phyloP scores from a whole-genome alignment of 1,140 invertebrate genomes.

The Drosophila prosaltans region DNA sequence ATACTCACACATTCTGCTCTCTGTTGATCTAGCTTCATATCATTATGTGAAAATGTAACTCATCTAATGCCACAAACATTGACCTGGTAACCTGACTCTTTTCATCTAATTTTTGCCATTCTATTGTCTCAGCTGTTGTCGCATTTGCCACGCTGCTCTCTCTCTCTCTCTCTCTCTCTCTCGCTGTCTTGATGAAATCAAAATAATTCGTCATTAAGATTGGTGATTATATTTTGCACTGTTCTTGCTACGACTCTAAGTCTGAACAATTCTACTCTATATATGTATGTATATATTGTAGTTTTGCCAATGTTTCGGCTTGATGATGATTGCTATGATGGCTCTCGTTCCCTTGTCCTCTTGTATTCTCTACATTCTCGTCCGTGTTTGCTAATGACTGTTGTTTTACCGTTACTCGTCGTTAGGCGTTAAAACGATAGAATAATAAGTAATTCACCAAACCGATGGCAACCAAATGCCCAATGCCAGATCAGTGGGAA shows the following conservation, averaged over 20 bases:
- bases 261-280: no score
- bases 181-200: not conserved
- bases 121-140: slow-evolving; percentile 10
- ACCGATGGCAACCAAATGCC: not conserved
- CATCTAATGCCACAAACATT: slow-evolving; percentile 5
- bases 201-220: slow-evolving; percentile 70
- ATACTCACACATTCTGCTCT: no score
- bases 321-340: slow-evolving; percentile 66
- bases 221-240: slow-evolving; percentile 54
- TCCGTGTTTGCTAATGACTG: slow-evolving; percentile 50
- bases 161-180: not conserved
- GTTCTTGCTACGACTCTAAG: not conserved
- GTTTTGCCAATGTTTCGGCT: slow-evolving; percentile 55
- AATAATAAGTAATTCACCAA: slow-evolving; percentile 57
- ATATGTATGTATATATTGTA: not conserved
- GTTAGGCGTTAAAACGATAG: slow-evolving; percentile 72
- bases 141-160: not conserved
- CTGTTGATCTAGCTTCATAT: not conserved
- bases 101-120: slow-evolving; percentile 10
- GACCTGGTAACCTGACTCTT: slow-evolving; percentile 8
- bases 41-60: slow-evolving; percentile 1
- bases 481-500: slow-evolving; percentile 12
- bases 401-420: slow-evolving; percentile 59
- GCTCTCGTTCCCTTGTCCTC: slow-evolving; percentile 11
- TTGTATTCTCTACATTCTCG: not conserved